phyloP scores from a whole-genome alignment of 2,888 invertebrate genomes.

The Lithodes maja region DNA sequence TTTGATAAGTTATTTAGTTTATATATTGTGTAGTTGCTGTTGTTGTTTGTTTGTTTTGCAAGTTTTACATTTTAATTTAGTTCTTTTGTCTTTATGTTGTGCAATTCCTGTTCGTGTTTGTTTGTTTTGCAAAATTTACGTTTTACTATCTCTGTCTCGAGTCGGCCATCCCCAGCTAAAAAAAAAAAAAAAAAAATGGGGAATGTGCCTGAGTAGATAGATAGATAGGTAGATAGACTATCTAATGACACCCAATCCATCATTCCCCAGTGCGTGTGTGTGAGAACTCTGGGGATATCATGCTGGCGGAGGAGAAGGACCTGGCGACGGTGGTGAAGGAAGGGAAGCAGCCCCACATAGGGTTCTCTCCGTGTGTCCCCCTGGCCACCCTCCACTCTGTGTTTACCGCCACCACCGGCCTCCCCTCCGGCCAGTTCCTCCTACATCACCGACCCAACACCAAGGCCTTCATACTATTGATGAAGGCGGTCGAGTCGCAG shows the following conservation, averaged over 20 bases:
- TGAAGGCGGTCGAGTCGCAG: constrained; percentile 44
- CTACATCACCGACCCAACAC: constrained; percentile 66
- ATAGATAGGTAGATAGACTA: background rate
- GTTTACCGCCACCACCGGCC: constrained; percentile 33
- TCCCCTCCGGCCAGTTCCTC: constrained; percentile 60
- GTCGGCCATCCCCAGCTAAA: no score
- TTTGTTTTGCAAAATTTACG: no score
- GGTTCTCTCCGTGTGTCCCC: constrained; percentile 48
- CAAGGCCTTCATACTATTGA: constrained; percentile 63
- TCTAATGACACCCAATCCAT: background rate
- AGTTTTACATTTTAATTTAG: background rate
- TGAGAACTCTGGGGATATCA: constrained; percentile 50
- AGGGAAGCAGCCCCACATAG: constrained; percentile 62
- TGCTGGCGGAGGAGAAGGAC: constrained; percentile 51
- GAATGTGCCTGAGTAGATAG: no score
- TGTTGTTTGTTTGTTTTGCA: no score
- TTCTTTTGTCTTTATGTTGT: background rate
- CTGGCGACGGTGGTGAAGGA: constrained; percentile 57
- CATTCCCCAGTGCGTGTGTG: constrained; percentile 37
- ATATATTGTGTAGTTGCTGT: no score
- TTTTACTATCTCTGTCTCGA: no score
- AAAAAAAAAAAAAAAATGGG: no score
- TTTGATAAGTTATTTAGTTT: no score
- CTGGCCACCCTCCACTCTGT: constrained; percentile 55
- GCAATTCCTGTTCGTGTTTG: background rate